A percentile compares a stretch with the other conserved stretches of the same genome.
phyloP scores from a whole-genome alignment of 1,140 invertebrate species.

The Steinernema feltiae region DNA sequence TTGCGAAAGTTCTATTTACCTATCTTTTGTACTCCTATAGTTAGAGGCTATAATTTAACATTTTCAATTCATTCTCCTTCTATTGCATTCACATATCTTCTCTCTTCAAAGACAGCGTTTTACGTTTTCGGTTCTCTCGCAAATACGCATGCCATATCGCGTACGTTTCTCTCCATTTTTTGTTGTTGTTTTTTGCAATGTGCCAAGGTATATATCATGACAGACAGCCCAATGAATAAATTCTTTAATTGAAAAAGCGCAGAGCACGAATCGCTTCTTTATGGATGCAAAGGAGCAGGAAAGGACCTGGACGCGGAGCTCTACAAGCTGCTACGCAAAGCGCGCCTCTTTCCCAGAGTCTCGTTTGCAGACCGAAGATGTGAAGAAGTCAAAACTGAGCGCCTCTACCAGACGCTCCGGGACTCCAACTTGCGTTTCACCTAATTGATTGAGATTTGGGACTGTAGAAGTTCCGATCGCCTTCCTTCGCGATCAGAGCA shows the following conservation, averaged over 20 bases:
- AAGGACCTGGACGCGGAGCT: too few species aligned
- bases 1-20: slow-evolving; percentile 11
- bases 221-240: not conserved
- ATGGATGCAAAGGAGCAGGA: too few species aligned
- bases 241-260: slow-evolving; percentile 22
- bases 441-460: too few species aligned
- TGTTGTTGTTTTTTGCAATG: not conserved
- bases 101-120: not conserved
- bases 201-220: slow-evolving; percentile 8
- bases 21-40: not conserved
- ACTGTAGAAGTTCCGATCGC: too few species aligned
- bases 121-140: not conserved
- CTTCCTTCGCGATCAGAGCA: too few species aligned
- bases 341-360: too few species aligned
- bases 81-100: not conserved
- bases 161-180: not conserved
- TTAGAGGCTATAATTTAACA: not conserved
- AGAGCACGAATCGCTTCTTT: too few species aligned
- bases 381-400: too few species aligned
- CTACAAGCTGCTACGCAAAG: too few species aligned
- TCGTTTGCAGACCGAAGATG: too few species aligned
- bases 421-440: too few species aligned
- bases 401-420: too few species aligned
- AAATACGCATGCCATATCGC: not conserved
- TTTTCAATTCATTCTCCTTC: not conserved